phyloP scores from a whole-genome alignment of 2,113 vertebrate genomes.

The Cnemophilus loriae region DNA sequence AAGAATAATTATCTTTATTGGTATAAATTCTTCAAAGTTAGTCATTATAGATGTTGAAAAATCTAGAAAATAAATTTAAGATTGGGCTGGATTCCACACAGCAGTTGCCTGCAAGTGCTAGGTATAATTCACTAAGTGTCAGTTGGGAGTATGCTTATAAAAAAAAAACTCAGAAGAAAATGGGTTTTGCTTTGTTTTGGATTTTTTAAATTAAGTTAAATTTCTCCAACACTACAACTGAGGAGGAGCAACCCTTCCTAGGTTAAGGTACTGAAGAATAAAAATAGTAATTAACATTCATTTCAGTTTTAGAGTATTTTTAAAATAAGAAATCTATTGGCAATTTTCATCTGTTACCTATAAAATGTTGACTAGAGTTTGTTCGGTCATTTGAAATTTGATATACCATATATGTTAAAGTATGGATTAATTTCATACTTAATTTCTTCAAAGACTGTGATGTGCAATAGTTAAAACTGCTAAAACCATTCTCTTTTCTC shows the following conservation, averaged over 20 bases:
- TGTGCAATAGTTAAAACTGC: neutral
- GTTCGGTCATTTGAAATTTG: neutral
- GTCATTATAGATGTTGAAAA: neutral
- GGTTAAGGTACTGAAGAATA: neutral
- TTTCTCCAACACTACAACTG: neutral
- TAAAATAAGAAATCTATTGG: neutral
- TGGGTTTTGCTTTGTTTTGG: neutral
- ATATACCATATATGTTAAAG: neutral
- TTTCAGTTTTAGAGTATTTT: neutral
- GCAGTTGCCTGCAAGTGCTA: neutral
- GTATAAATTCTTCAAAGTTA: constrained; percentile 5
- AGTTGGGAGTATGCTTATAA: neutral
- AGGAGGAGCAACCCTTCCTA: neutral
- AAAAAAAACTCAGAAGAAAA: neutral
- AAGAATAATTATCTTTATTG: constrained; percentile 39
- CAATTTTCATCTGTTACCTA: neutral
- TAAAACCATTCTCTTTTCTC: neutral
- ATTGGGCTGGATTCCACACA: constrained; percentile 18
- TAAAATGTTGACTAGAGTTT: neutral
- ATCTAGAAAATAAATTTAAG: constrained; percentile 26
- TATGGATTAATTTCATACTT: neutral
- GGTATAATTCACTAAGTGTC: neutral
- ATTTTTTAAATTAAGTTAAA: neutral
- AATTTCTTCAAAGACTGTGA: neutral
- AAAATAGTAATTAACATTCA: neutral